Evolutionary conservation across 2,113 vertebrate genomes (phyloP).

Genomic region (Gobio gobio): DNA sequence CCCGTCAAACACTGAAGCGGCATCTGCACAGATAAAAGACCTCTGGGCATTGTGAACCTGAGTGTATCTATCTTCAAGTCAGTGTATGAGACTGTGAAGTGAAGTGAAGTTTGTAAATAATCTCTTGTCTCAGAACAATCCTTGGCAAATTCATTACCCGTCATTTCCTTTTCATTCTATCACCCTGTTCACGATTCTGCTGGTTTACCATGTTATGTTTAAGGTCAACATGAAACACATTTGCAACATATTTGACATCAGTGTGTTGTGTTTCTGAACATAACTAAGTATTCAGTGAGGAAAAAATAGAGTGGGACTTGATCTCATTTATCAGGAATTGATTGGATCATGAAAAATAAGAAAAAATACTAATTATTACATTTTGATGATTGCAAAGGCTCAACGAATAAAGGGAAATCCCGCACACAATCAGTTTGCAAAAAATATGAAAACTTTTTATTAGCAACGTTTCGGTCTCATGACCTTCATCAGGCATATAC

Average conservation of each 20-base stretch:
- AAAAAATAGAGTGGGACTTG: background rate
- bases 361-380: too few relatives aligned
- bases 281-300: background rate
- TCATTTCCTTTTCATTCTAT: background rate
- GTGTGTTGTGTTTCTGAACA: background rate
- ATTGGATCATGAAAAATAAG: background rate
- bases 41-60: constrained; percentile 2
- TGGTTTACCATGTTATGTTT: background rate
- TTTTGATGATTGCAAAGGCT: too few relatives aligned
- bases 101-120: constrained; percentile 9
- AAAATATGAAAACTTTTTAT: too few relatives aligned
- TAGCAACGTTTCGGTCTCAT: too few relatives aligned
- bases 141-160: constrained; percentile 1
- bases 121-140: background rate
- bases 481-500: too few relatives aligned
- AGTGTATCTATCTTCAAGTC: constrained; percentile 13
- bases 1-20: constrained; percentile 42
- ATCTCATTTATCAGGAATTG: background rate
- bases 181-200: background rate
- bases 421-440: too few relatives aligned
- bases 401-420: too few relatives aligned
- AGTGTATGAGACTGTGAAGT: background rate
- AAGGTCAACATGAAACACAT: background rate
- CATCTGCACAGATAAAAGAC: background rate
- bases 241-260: background rate